phyloP scores from a whole-genome alignment of 2,888 invertebrate species.

The Ametastegia equiseti region DNA sequence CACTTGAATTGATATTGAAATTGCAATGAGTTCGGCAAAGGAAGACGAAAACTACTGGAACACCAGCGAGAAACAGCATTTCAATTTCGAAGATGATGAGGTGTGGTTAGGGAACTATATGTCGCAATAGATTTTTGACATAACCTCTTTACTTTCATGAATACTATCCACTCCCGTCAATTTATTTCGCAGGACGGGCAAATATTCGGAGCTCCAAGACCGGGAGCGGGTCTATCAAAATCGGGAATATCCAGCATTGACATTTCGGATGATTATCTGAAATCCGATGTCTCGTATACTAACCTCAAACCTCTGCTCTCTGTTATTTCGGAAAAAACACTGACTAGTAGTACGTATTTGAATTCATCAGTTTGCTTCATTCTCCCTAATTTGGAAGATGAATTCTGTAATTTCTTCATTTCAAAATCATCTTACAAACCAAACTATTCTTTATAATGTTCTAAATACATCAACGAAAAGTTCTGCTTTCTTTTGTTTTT shows the following conservation, averaged over 20 bases:
- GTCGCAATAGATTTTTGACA: constrained; percentile 10
- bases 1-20: not conserved
- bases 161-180: constrained; percentile 49
- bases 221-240: constrained; percentile 74
- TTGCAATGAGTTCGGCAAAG: constrained; percentile 63
- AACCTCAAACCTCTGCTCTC: constrained; percentile 73
- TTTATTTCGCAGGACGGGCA: constrained; percentile 69
- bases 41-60: constrained; percentile 90
- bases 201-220: constrained; percentile 77
- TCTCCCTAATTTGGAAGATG: not conserved
- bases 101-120: constrained; percentile 72
- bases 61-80: constrained; percentile 84
- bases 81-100: constrained; percentile 89
- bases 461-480: too few species aligned
- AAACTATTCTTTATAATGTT: too few species aligned
- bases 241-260: constrained; percentile 67
- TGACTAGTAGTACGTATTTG: constrained; percentile 70
- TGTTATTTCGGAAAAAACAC: constrained; percentile 73
- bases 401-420: too few species aligned
- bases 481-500: not conserved
- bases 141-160: constrained; percentile 2
- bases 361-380: not conserved
- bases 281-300: constrained; percentile 62
- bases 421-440: too few species aligned
- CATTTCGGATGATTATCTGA: constrained; percentile 63